phyloP scores from a whole-genome alignment of 2,797 vertebrate genomes.

The Gobio occitaniae region DNA sequence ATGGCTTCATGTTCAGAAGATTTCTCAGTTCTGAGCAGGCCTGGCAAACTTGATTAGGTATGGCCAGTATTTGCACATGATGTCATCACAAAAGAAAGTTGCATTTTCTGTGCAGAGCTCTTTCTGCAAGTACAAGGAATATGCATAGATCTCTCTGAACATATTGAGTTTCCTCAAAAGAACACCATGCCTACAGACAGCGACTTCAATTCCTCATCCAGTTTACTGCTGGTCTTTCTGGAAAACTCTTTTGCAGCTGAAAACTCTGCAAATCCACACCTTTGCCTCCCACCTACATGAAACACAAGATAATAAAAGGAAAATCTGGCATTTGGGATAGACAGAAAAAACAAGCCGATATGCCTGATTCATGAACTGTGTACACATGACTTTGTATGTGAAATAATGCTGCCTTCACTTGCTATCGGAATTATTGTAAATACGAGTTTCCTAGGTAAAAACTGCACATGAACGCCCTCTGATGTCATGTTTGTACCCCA shows the following conservation, averaged over 20 bases:
- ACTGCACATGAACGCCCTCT: too few species aligned
- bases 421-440: too few species aligned
- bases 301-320: not conserved
- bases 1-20: conserved; percentile 1
- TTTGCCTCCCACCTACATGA: not conserved
- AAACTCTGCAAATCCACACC: not conserved
- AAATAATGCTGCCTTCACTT: not conserved
- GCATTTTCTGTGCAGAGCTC: not conserved
- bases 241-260: not conserved
- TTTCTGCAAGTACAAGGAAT: conserved; percentile 14
- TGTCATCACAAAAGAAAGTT: conserved; percentile 16
- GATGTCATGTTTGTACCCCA: too few species aligned
- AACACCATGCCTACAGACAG: conserved; percentile 19
- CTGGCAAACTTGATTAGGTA: not conserved
- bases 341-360: not conserved
- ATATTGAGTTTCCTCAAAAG: conserved; percentile 18
- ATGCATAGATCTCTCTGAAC: conserved; percentile 20
- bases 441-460: too few species aligned
- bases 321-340: not conserved
- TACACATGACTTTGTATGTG: not conserved
- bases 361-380: not conserved
- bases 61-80: conserved; percentile 18
- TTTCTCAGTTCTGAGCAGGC: not conserved
- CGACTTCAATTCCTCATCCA: conserved; percentile 14
- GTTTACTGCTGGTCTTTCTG: not conserved